Evolutionary conservation across 1,140 invertebrate genomes (phyloP).

Genomic region (Drosophila tsacasi): DNA sequence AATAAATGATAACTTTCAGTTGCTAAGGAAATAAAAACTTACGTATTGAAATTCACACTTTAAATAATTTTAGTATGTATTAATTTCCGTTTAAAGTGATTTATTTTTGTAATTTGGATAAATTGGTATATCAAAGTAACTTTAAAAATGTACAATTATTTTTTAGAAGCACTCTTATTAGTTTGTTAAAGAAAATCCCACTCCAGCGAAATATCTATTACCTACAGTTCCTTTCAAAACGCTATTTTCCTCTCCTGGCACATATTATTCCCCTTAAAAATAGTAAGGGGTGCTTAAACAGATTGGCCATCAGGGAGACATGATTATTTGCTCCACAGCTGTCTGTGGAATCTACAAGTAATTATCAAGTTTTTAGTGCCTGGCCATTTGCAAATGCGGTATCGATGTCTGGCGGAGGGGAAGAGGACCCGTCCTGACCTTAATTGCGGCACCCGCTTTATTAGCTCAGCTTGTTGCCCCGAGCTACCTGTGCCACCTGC

Average conservation of each 20-base stretch:
- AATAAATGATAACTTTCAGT: not conserved
- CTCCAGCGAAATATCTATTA: no score
- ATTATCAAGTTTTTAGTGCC: slow-evolving; percentile 56
- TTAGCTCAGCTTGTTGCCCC: slow-evolving; percentile 39
- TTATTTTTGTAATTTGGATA: not conserved
- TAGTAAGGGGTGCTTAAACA: slow-evolving; percentile 4
- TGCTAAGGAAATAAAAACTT: not conserved
- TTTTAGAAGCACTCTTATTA: not conserved
- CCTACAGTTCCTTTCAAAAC: not conserved
- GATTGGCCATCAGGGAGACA: slow-evolving; percentile 19
- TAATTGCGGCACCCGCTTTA: slow-evolving; percentile 67
- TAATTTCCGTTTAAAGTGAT: no score
- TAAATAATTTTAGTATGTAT: not conserved
- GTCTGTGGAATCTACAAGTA: slow-evolving; percentile 42
- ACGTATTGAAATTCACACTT: not conserved
- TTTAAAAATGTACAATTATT: no score
- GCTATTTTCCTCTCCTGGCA: not conserved
- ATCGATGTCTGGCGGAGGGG: slow-evolving; percentile 13
- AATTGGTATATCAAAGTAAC: no score
- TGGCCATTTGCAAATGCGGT: slow-evolving; percentile 37
- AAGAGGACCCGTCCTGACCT: slow-evolving; percentile 30
- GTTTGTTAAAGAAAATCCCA: not conserved
- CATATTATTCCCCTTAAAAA: not conserved
- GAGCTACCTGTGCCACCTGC: slow-evolving; percentile 8
- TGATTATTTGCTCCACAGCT: slow-evolving; percentile 4